Percentiles rank a stretch among this genome's conserved stretches.
These are phyloP conservation scores for Coelopa frigida DNA, from an alignment of 1,140 invertebrate species.

Conservation along the genomic window DNA sequence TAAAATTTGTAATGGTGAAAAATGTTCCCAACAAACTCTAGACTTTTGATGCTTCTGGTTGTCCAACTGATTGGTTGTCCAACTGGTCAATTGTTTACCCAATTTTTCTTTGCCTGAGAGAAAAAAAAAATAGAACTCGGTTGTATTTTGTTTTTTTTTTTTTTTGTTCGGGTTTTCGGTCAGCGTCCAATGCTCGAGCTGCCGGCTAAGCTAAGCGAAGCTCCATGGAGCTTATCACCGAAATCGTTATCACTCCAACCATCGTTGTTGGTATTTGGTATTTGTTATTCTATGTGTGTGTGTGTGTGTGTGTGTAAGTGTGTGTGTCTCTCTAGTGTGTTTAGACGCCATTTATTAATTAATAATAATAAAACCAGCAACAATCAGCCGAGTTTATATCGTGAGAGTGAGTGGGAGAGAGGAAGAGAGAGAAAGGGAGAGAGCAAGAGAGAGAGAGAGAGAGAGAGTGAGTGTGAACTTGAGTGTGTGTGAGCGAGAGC, in stretches of 20 bases:
- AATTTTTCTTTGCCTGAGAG: too few relatives aligned
- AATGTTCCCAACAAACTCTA: neutral
- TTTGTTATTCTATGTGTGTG: too few relatives aligned
- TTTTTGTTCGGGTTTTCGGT: constrained; percentile 3
- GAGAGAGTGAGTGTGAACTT: too few relatives aligned
- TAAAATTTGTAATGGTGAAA: neutral
- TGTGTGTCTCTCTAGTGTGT: too few relatives aligned
- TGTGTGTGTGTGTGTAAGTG: too few relatives aligned
- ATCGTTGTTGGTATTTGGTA: neutral
- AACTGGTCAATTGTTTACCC: neutral
- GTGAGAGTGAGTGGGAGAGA: too few relatives aligned
- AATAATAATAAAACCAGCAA: neutral
- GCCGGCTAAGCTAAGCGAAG: constrained; percentile 1
- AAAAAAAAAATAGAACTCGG: neutral
- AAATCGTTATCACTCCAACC: neutral
- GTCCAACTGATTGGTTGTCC: neutral
- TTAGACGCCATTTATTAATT: neutral
- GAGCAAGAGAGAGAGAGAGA: too few relatives aligned
- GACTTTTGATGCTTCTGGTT: neutral
- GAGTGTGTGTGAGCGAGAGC: too few relatives aligned
- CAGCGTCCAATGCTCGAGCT: neutral
- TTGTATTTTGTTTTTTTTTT: neutral
- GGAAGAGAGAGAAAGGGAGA: too few relatives aligned
- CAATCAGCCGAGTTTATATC: neutral
- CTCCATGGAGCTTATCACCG: constrained; percentile 1